phyloP scores from a whole-genome alignment of 2,888 invertebrate genomes.

The Acheta domesticus region DNA sequence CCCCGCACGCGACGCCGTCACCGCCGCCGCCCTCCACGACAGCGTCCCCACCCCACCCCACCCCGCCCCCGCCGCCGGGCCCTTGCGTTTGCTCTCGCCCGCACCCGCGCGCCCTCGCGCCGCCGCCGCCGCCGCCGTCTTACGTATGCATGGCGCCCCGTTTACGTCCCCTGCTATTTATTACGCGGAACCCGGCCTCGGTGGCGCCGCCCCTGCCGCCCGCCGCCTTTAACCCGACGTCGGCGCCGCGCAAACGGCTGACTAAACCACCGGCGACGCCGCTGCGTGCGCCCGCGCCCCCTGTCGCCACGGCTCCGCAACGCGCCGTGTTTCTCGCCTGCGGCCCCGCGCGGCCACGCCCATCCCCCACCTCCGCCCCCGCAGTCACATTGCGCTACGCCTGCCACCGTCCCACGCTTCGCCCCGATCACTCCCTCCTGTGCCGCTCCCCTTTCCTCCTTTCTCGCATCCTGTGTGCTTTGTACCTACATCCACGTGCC shows the following conservation, averaged over 20 bases:
- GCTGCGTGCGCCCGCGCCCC: background rate
- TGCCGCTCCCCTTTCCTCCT: background rate
- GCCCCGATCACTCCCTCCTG: background rate
- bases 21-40: no score
- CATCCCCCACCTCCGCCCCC: background rate
- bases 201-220: background rate
- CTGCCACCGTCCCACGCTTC: background rate
- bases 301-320: background rate
- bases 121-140: background rate
- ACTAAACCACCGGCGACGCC: conserved; percentile 5
- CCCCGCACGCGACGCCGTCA: no score
- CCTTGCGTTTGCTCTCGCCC: background rate
- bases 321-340: background rate
- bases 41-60: no score
- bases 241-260: conserved; percentile 6
- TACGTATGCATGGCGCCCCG: conserved; percentile 7
- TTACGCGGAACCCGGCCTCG: background rate
- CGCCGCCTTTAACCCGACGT: conserved; percentile 8
- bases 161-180: conserved; percentile 18
- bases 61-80: no score
- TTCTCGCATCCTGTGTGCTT: background rate
- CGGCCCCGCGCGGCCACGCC: background rate
- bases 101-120: background rate
- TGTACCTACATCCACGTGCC: no score
- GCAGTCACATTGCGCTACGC: background rate